Evolutionary conservation across 2,888 invertebrate genomes (phyloP).

Genomic region (Megamerina dolium): DNA sequence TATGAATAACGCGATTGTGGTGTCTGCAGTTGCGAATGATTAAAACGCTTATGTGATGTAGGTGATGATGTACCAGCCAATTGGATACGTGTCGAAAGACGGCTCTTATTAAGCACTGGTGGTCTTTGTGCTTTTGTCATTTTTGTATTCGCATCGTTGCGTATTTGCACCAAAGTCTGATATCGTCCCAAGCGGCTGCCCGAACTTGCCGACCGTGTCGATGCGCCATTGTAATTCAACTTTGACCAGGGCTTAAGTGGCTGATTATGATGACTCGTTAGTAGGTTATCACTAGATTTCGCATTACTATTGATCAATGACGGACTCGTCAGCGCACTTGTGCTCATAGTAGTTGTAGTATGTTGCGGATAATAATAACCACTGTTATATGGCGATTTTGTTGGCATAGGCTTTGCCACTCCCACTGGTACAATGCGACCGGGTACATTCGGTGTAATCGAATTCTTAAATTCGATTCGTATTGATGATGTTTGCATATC

Average conservation of each 20-base stretch:
- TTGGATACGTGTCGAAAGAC: slow-evolving; percentile 32
- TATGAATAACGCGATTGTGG: slow-evolving; percentile 10
- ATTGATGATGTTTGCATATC: slow-evolving; percentile 27
- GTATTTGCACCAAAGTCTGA: slow-evolving; percentile 44
- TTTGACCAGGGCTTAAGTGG: slow-evolving; percentile 19
- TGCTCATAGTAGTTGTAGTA: slow-evolving; percentile 6
- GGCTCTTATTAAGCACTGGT: slow-evolving; percentile 7
- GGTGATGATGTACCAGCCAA: slow-evolving; percentile 16
- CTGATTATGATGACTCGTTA: slow-evolving; percentile 18
- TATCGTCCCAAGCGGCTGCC: slow-evolving; percentile 27
- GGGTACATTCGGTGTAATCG: slow-evolving; percentile 43
- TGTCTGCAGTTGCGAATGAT: too few species aligned
- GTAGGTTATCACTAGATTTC: too few species aligned
- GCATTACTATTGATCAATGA: too few species aligned
- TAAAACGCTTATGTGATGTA: slow-evolving; percentile 8
- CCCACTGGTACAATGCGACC: slow-evolving; percentile 45
- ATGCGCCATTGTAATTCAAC: slow-evolving; percentile 9
- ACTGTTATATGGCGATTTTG: slow-evolving; percentile 28
- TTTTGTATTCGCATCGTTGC: slow-evolving; percentile 25
- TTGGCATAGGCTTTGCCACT: slow-evolving; percentile 47
- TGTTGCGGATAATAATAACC: slow-evolving; percentile 18
- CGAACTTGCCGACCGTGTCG: neutral
- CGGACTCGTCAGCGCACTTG: slow-evolving; percentile 7
- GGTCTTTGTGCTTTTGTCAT: slow-evolving; percentile 11
- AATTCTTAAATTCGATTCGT: slow-evolving; percentile 47